Base-by-base conservation (phyloP, 1,140 invertebrate genomes). In the Anastrepha ludens region DNA sequence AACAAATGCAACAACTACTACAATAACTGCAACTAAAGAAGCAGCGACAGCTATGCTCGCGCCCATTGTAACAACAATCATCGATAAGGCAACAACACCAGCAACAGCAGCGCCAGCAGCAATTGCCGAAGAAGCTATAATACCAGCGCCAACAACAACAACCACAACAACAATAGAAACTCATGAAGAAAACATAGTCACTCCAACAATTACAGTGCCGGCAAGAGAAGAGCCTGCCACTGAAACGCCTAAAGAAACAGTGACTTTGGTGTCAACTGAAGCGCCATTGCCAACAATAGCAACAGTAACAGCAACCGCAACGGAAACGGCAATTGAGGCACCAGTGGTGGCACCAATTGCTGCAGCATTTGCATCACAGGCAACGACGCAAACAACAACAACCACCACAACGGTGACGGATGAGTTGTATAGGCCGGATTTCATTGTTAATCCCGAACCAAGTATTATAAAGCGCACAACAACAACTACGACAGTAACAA, bases 301-400 rank as follows among this genome's bases (percentile, higher is more conserved):
- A 89, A 88, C 90, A 20, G 88, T 88, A 78, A 89, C 88, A 85
- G 91, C 90, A 88, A 91, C 90, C 81, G 91, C 90, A 89, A 92
- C 90, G 81, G 8, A 70, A 86, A 29, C 87, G 8, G 20, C 85
- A n/a, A 78, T 81, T n/a, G 74, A 74, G 39, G 29, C 55, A 0
- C 1, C n/a, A 17, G 50, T 55, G 50, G 6, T 55, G 2, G n/a
- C 74, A 58, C 67, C 67, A 13, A 6, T 0, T 13, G 29, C 2
- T 9, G 39, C 64, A 70, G 20, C 58, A 11, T n/a, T 47, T 20
- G 65, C 70, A 87, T 58, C 88, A 5, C 50, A 59, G 15, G 88
- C 90, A 88, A 90, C 89, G 15, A 88, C 88, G 62, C 87, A 88
- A 89, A 87, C 87, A 39, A 88, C 88, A 86, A 65, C 88, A 47